Evolutionary conservation across 1,140 invertebrate species (phyloP).

Genomic region (Panagrolaimus sp.): DNA sequence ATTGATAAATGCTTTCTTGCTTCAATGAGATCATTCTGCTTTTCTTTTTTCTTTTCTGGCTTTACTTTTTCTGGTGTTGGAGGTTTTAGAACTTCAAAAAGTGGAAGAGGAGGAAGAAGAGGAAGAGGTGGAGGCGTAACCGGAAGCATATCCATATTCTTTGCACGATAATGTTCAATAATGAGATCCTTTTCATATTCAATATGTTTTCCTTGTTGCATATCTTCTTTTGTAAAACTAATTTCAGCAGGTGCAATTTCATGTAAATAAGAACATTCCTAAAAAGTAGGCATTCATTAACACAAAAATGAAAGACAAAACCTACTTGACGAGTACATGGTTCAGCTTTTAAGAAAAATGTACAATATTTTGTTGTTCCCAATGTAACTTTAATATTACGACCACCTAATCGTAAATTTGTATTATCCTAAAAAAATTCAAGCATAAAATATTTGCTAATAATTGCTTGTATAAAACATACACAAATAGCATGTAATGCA

Average conservation of each 20-base stretch:
- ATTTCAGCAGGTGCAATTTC: slow-evolving; percentile 91
- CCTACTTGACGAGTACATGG: slow-evolving; percentile 74
- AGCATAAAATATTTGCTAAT: too few species aligned
- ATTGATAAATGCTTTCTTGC: slow-evolving; percentile 91
- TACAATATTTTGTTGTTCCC: slow-evolving; percentile 99
- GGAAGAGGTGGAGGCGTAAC: too few species aligned
- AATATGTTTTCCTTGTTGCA: slow-evolving; percentile 90
- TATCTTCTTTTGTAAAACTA: slow-evolving; percentile 96
- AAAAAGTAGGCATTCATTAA: background rate
- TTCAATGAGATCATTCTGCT: slow-evolving; percentile 70
- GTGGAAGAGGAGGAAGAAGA: too few species aligned
- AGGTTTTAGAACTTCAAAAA: too few species aligned
- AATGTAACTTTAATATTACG: slow-evolving; percentile 90
- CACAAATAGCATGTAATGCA: slow-evolving; percentile 79
- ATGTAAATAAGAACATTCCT: slow-evolving; percentile 99
- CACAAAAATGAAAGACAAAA: background rate
- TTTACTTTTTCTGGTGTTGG: too few species aligned
- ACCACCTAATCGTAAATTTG: slow-evolving; percentile 90
- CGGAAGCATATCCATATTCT: too few species aligned
- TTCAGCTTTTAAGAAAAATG: slow-evolving; percentile 95
- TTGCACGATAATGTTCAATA: background rate
- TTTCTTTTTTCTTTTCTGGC: slow-evolving; percentile 25
- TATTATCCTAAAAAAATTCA: slow-evolving; percentile 73
- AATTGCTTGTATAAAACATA: too few species aligned
- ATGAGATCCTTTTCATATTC: background rate